Percentiles rank a stretch among this genome's conserved stretches.
Evolutionary conservation across 2,888 invertebrate species (phyloP).

Genomic region (Scaptomyza caliginosa): DNA sequence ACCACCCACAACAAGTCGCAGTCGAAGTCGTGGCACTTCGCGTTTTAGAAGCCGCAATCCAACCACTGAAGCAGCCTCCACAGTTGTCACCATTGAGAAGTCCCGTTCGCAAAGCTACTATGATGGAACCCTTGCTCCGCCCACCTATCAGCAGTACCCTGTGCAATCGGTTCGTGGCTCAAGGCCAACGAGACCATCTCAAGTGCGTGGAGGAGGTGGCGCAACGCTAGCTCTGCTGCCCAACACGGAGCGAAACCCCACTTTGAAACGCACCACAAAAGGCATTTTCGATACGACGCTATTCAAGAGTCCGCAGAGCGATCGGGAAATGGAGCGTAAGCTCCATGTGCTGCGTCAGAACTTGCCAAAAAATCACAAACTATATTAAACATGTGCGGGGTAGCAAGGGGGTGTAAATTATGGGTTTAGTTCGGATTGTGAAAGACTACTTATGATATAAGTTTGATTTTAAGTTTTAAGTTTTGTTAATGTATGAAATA

Average conservation of each 20-base stretch:
- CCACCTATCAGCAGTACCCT: constrained; percentile 42
- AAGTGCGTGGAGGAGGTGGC: neutral
- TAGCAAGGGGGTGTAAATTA: neutral
- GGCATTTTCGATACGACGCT: constrained; percentile 81
- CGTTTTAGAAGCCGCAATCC: constrained; percentile 45
- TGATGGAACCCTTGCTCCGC: constrained; percentile 79
- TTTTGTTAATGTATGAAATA: constrained; percentile 11
- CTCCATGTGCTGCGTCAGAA: constrained; percentile 55
- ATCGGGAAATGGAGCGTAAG: constrained; percentile 63
- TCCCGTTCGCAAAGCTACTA: constrained; percentile 84
- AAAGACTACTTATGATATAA: constrained; percentile 29
- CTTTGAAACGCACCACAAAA: constrained; percentile 76
- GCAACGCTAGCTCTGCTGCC: constrained; percentile 42
- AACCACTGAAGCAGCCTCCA: constrained; percentile 34
- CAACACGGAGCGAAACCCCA: constrained; percentile 32
- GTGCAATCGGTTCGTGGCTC: constrained; percentile 27
- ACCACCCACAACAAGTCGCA: constrained; percentile 6
- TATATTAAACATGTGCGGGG: constrained; percentile 55
- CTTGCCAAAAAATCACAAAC: constrained; percentile 82
- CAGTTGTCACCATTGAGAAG: constrained; percentile 81
- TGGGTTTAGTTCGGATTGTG: neutral
- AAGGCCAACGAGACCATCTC: constrained; percentile 51
- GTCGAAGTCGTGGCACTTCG: constrained; percentile 41
- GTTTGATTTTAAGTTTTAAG: constrained; percentile 21
- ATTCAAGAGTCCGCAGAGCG: constrained; percentile 78